Evolutionary conservation across 2,888 invertebrate species (phyloP), one percentile per base, ranked within the genome.

Genomic region (Acronicta psi): DNA sequence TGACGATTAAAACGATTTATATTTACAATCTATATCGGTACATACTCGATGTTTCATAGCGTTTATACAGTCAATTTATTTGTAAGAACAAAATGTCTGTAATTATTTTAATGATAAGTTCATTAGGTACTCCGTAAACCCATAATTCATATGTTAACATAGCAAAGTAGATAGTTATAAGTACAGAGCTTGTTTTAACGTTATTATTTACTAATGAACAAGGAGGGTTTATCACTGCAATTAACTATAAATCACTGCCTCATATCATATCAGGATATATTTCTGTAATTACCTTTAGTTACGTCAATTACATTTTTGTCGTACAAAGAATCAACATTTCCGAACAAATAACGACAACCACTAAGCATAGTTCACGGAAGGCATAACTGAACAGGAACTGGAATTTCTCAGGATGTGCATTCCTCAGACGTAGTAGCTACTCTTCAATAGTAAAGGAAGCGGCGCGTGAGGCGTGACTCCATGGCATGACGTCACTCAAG

Each of bases 31-130:
- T 47, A 56, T 49, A 55, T 44, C 54, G 8, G 55, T 37, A 53
- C 17, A 43, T 34, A 40, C 3, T 20, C 5, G 23, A 51, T 55
- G 49, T 70, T 36, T n/a, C 40, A 42, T 38, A 70, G 41, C 49
- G 40, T 58, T 46, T 50, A 50, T 41, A 50, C 29, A 54, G 25
- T 40, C 50, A n/a, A 14, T 85, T 72, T 58, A 88, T 83, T 45
- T 34, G 34, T 49, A 55, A 43, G 40, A 44, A 10, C 11, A 29
- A 4, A 29, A 42, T 51, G 41, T 42, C 45, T 41, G 38, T 20
- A 38, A 11, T 29, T 29, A 29, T 29, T 56, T 52, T 70, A 42
- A 38, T 34, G 37, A 25, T 16, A 31, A 55, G 23, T 37, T 25
- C 25, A 25, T 8, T 25, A 5, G 5, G 2, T 20, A 10, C 10